phyloP scores from a whole-genome alignment of 1,140 invertebrate species.

The Neotoxoptera formosana region DNA sequence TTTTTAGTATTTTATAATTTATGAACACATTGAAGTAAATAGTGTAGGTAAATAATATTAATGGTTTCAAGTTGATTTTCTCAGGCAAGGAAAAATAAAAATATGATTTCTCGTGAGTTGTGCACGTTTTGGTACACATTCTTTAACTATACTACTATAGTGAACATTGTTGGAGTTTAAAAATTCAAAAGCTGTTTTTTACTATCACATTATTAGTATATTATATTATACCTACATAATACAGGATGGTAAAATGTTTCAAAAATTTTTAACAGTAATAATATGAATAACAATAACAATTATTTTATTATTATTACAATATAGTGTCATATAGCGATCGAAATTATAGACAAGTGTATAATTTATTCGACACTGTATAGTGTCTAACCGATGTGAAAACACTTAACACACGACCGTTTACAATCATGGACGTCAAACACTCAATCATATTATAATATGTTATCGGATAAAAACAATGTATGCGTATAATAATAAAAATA shows the following conservation, averaged over 20 bases:
- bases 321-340: neutral
- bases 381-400: slow-evolving; percentile 7
- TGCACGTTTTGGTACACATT: neutral
- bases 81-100: neutral
- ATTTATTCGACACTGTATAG: neutral
- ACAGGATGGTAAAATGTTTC: neutral
- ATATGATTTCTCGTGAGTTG: neutral
- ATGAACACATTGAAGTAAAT: neutral
- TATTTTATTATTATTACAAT: neutral
- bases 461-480: slow-evolving; percentile 27
- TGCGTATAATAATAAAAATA: neutral
- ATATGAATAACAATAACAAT: neutral
- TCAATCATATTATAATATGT: slow-evolving; percentile 28
- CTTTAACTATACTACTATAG: too few relatives aligned
- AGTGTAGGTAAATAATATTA: neutral
- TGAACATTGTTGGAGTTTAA: neutral
- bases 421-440: slow-evolving; percentile 12
- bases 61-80: neutral
- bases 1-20: neutral
- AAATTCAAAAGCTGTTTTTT: neutral
- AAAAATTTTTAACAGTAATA: neutral
- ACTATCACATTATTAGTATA: neutral
- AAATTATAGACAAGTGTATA: slow-evolving; percentile 29
- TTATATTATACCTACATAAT: neutral
- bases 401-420: neutral